Base-by-base conservation (phyloP, 2,113 vertebrate species). In the Bos indicus region DNA sequence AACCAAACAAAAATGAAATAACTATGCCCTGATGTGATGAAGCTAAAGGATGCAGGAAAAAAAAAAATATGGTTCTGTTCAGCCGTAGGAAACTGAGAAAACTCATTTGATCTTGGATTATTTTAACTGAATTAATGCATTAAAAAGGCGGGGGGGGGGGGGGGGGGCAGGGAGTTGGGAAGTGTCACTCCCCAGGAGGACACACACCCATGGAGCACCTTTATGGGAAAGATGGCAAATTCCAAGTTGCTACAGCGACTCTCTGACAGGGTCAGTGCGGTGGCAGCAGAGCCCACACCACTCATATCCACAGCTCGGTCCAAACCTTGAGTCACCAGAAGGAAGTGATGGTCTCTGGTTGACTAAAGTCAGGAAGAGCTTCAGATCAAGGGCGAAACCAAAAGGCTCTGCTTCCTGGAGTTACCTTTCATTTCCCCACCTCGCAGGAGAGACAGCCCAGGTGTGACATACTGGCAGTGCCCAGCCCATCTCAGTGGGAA, bases 31-130 rank as follows among this genome's bases (percentile, higher is more conserved):
- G 30, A 28, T 16, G 17, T 17, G 59, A 46, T 9, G 7, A 56
- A 80, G 28, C 15, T 25, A 13, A 3, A 48, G 19, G 11, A 21
- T 1, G 1, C 6, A 7, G 30, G 21, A 2, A 26, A 6, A 71
- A 10, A 6, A 78, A 12, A 64, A 28, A 77, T 15, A 25, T 11
- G 40, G 6, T 54, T 80, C 77, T 25, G 23, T 0, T n/a, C 62
- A 15, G 36, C 21, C 19, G 36, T 1, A 51, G 10, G 36, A 21
- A 48, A 30, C 40, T 7, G 26, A 83, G 43, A 51, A 84, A 40
- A 46, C 23, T 13, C 30, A 78, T 2, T 15, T 13, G 16, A 91
- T 33, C 25, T 54, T 5, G 21, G 81, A 48, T 82, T 12, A 12
- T 26, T 36, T 46, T 51, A 62, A 80, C 56, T 40, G 13, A 90